Evolutionary conservation across 2,888 invertebrate species (phyloP).

Genomic region (Pycnomerus fuliginosus): DNA sequence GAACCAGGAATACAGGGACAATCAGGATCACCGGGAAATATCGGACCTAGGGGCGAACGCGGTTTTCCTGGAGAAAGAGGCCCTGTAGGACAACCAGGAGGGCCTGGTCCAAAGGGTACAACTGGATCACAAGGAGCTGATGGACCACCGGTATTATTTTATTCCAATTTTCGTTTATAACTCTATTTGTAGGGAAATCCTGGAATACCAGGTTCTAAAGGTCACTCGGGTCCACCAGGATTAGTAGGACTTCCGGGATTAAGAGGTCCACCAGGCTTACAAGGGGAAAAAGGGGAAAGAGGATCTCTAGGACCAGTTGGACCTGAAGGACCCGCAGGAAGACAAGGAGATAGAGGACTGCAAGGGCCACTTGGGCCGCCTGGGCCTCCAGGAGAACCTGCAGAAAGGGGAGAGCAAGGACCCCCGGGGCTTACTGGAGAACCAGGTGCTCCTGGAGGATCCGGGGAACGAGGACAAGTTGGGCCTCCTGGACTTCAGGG

Average conservation of each 20-base stretch:
- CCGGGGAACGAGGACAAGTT: conserved; percentile 72
- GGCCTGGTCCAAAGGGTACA: conserved; percentile 65
- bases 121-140: conserved; percentile 67
- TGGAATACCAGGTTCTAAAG: conserved; percentile 69
- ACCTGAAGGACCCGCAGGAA: conserved; percentile 75
- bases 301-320: conserved; percentile 69
- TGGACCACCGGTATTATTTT: conserved; percentile 62
- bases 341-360: conserved; percentile 60
- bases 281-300: conserved; percentile 76
- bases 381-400: conserved; percentile 80
- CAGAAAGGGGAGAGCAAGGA: conserved; percentile 77
- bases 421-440: conserved; percentile 71
- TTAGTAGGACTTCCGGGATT: conserved; percentile 71
- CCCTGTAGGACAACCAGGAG: conserved; percentile 66
- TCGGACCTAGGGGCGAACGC: conserved; percentile 61
- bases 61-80: conserved; percentile 79
- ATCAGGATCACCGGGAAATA: conserved; percentile 57
- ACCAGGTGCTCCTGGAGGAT: conserved; percentile 68
- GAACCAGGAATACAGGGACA: conserved; percentile 70
- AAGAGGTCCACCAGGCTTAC: conserved; percentile 64
- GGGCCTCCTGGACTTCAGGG: conserved; percentile 72
- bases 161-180: conserved; percentile 1
- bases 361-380: conserved; percentile 73
- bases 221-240: conserved; percentile 69
- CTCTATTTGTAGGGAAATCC: conserved; percentile 58